These are phyloP conservation scores for Puma concolor DNA, from an alignment of 2,113 vertebrate genomes.

Conservation along the genomic window DNA sequence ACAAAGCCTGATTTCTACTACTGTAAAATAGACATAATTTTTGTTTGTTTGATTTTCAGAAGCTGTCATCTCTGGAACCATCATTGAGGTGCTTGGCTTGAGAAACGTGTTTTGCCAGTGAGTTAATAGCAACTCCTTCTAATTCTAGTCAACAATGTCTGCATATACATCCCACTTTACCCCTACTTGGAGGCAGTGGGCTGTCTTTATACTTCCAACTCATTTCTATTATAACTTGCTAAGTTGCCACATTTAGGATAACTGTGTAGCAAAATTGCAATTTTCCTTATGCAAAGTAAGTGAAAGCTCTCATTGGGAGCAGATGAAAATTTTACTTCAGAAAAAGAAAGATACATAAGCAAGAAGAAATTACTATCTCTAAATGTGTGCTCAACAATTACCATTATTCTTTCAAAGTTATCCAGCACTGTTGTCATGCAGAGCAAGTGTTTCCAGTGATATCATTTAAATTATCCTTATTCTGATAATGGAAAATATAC, in stretches of 20 bases:
- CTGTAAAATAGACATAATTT: neutral
- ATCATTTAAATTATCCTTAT: neutral
- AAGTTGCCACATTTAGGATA: constrained; percentile 56
- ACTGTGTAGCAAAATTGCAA: constrained; percentile 46
- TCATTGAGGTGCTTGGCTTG: neutral
- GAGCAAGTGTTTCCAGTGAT: neutral
- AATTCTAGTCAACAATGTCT: constrained; percentile 6
- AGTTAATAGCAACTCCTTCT: constrained; percentile 56
- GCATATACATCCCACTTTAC: neutral
- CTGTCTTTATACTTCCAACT: constrained; percentile 6
- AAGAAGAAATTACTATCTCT: neutral
- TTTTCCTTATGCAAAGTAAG: constrained; percentile 42
- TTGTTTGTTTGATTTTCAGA: neutral
- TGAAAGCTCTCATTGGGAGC: constrained; percentile 33
- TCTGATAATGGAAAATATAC: neutral
- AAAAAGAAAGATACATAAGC: constrained; percentile 6
- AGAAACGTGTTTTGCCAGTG: neutral
- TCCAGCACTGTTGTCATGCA: neutral
- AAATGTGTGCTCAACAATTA: neutral
- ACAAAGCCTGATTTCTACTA: neutral
- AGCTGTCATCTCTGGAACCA: neutral
- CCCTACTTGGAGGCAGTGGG: neutral
- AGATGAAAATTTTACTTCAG: constrained; percentile 41
- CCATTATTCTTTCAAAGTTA: neutral
- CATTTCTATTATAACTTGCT: constrained; percentile 16